These are phyloP conservation scores for Megaleporinus macrocephalus DNA, from an alignment of 2,113 vertebrate genomes.

Conservation along the genomic window DNA sequence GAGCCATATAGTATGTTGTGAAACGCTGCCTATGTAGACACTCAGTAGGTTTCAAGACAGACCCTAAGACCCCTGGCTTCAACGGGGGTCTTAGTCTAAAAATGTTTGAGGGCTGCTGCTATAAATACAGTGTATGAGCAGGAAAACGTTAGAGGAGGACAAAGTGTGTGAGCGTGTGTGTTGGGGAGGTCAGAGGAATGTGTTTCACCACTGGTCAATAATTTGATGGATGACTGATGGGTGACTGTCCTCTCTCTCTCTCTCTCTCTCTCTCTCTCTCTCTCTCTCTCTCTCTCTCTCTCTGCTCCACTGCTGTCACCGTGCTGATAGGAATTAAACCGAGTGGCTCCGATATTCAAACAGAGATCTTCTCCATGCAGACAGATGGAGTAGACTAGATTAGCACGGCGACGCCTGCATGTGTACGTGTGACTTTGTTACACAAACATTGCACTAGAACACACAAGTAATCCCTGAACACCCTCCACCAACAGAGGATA, in stretches of 20 bases:
- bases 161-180: constrained; percentile 48
- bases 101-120: too few relatives aligned
- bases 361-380: constrained; percentile 55
- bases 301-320: constrained; percentile 55
- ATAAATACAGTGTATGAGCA: too few relatives aligned
- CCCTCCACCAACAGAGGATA: too few relatives aligned
- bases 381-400: constrained; percentile 70
- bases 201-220: constrained; percentile 67
- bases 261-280: neutral
- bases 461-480: too few relatives aligned
- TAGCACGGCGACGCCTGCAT: constrained; percentile 45
- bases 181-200: constrained; percentile 17
- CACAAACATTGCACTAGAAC: neutral
- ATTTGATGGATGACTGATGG: constrained; percentile 69
- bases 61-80: too few relatives aligned
- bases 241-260: constrained; percentile 38
- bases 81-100: too few relatives aligned
- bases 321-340: constrained; percentile 68
- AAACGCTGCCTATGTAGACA: too few relatives aligned
- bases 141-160: too few relatives aligned
- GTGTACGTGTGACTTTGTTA: constrained; percentile 3
- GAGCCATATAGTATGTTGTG: too few relatives aligned
- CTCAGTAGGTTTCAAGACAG: too few relatives aligned
- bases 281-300: constrained; percentile 1
- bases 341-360: constrained; percentile 65